Evolutionary conservation across 1,140 invertebrate species (phyloP).

Genomic region (Drosophila lini): DNA sequence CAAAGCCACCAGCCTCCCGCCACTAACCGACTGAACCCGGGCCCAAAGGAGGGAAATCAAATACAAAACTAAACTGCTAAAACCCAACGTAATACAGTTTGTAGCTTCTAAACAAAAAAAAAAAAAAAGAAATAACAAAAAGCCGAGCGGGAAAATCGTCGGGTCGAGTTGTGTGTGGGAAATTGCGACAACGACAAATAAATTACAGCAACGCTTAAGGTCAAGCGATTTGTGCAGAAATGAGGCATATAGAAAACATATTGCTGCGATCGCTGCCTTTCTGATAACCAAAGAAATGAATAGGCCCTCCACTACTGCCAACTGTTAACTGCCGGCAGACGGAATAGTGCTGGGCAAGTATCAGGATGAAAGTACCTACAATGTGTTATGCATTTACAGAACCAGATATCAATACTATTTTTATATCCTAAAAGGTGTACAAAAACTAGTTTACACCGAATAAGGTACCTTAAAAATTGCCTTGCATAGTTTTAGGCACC

Average conservation of each 20-base stretch:
- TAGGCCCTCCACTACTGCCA: slow-evolving; percentile 39
- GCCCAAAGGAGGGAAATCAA: slow-evolving; percentile 40
- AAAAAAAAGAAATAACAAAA: slow-evolving; percentile 24
- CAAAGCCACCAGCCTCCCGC: slow-evolving; percentile 47
- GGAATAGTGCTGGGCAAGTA: slow-evolving; percentile 6
- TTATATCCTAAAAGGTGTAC: no score
- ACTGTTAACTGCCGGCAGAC: slow-evolving; percentile 14
- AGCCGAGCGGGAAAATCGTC: slow-evolving; percentile 46
- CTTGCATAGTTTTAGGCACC: no score
- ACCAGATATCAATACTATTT: no score
- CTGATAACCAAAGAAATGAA: slow-evolving; percentile 76
- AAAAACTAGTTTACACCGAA: no score
- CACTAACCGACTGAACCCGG: slow-evolving; percentile 52
- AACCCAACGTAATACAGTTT: slow-evolving; percentile 74
- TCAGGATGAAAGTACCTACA: background rate
- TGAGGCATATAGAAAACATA: slow-evolving; percentile 81
- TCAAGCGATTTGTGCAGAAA: slow-evolving; percentile 81
- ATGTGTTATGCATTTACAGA: background rate
- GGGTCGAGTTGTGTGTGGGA: slow-evolving; percentile 51
- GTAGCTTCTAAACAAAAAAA: slow-evolving; percentile 61
- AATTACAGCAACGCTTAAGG: slow-evolving; percentile 81
- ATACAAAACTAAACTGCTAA: slow-evolving; percentile 36
- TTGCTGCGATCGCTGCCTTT: slow-evolving; percentile 61
- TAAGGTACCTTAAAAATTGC: no score
- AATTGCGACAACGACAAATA: slow-evolving; percentile 78